These are phyloP conservation scores for Gila orcuttii DNA, from an alignment of 2,113 vertebrate genomes.

Conservation along the genomic window DNA sequence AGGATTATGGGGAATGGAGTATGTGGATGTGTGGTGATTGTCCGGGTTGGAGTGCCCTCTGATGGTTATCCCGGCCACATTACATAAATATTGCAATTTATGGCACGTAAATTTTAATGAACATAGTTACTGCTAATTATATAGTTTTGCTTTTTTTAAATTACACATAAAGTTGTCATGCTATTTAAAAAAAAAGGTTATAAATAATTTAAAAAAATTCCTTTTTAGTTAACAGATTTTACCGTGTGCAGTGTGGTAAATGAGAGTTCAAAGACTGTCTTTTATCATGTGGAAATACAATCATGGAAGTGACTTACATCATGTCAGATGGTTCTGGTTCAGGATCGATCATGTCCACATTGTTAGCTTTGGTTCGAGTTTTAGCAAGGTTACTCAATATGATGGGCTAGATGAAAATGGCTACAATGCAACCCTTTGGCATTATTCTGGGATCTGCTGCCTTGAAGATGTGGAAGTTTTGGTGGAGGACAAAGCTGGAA, in stretches of 20 bases:
- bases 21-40: too few species aligned
- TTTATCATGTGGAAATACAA: not conserved
- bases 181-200: too few species aligned
- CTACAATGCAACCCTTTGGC: not conserved
- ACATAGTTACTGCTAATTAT: not conserved
- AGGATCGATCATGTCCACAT: not conserved
- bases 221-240: not conserved
- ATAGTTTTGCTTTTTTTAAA: too few species aligned
- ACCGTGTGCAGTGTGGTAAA: slow-evolving; percentile 29
- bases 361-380: not conserved
- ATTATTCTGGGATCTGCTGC: not conserved
- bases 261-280: slow-evolving; percentile 5
- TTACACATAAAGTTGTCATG: too few species aligned
- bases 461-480: not conserved
- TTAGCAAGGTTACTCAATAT: not conserved
- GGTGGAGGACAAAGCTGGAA: slow-evolving; percentile 14
- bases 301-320: slow-evolving; percentile 13
- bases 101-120: too few species aligned
- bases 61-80: too few species aligned
- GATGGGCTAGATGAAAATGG: not conserved
- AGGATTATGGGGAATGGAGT: too few species aligned
- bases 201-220: not conserved
- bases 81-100: too few species aligned
- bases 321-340: slow-evolving; percentile 10
- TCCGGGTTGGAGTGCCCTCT: too few species aligned